These are phyloP conservation scores for Trilocha varians DNA, from an alignment of 2,888 invertebrate species.

Conservation along the genomic window DNA sequence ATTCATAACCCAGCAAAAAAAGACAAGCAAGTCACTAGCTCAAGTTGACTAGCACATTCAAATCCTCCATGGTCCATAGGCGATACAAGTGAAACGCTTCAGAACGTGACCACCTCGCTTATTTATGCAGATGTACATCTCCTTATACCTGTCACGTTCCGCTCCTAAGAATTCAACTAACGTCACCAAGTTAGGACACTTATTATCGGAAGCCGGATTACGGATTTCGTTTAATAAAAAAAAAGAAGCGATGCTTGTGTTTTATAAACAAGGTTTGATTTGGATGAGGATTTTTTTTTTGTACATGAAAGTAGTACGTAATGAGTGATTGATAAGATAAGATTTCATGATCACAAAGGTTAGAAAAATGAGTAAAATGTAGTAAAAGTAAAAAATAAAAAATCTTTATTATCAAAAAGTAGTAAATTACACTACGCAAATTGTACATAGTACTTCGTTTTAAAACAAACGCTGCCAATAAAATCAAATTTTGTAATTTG, in stretches of 20 bases:
- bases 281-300: slow-evolving; percentile 2
- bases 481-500: too few relatives aligned
- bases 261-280: not conserved
- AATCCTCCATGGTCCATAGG: slow-evolving; percentile 25
- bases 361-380: not conserved
- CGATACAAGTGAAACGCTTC: slow-evolving; percentile 51
- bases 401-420: not conserved
- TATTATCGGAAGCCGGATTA: slow-evolving; percentile 46
- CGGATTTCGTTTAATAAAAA: slow-evolving; percentile 19
- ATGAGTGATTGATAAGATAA: too few relatives aligned
- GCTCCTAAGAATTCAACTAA: slow-evolving; percentile 50
- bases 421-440: too few relatives aligned
- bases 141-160: slow-evolving; percentile 19
- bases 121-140: slow-evolving; percentile 60
- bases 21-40: slow-evolving; percentile 7
- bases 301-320: too few relatives aligned
- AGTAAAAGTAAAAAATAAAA: not conserved
- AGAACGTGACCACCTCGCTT: slow-evolving; percentile 63
- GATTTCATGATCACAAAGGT: slow-evolving; percentile 33
- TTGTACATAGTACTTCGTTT: too few relatives aligned
- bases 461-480: too few relatives aligned
- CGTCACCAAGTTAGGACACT: slow-evolving; percentile 34
- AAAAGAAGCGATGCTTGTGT: not conserved
- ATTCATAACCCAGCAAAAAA: too few relatives aligned
- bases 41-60: slow-evolving; percentile 18